These are phyloP conservation scores for Euura lappo DNA, from an alignment of 1,140 invertebrate species.

Conservation along the genomic window DNA sequence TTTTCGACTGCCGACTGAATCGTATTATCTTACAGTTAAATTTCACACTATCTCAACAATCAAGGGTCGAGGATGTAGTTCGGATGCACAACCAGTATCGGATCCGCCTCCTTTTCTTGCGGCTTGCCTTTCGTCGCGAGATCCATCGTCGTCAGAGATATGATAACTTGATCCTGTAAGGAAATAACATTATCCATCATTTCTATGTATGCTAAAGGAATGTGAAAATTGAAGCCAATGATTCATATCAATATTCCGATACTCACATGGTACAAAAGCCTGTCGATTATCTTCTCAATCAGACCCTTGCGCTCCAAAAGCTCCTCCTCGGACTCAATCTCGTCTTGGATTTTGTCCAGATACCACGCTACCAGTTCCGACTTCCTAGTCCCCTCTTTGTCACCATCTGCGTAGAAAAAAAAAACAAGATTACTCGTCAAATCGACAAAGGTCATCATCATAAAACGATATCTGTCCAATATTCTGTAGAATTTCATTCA, in stretches of 20 bases:
- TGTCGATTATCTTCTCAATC: conserved; percentile 95
- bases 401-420: conserved; percentile 38
- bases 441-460: neutral
- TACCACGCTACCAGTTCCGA: conserved; percentile 95
- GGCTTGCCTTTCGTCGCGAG: conserved; percentile 61
- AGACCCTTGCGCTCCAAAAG: conserved; percentile 87
- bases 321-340: conserved; percentile 92
- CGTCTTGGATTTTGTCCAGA: conserved; percentile 84
- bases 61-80: conserved; percentile 75
- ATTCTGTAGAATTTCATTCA: too few species aligned
- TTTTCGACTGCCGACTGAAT: too few species aligned
- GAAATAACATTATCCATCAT: conserved; percentile 24
- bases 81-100: conserved; percentile 91
- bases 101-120: conserved; percentile 76
- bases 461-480: too few species aligned
- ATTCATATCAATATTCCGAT: neutral
- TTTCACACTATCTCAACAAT: neutral
- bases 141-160: conserved; percentile 79
- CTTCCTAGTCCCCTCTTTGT: conserved; percentile 73
- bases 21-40: too few species aligned
- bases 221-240: conserved; percentile 10
- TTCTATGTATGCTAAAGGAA: conserved; percentile 16
- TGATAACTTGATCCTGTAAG: conserved; percentile 87
- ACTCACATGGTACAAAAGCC: conserved; percentile 88
- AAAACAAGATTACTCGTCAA: conserved; percentile 13